These are phyloP conservation scores for Ephialtes manifestator DNA, from an alignment of 2,888 invertebrate species.

Conservation along the genomic window DNA sequence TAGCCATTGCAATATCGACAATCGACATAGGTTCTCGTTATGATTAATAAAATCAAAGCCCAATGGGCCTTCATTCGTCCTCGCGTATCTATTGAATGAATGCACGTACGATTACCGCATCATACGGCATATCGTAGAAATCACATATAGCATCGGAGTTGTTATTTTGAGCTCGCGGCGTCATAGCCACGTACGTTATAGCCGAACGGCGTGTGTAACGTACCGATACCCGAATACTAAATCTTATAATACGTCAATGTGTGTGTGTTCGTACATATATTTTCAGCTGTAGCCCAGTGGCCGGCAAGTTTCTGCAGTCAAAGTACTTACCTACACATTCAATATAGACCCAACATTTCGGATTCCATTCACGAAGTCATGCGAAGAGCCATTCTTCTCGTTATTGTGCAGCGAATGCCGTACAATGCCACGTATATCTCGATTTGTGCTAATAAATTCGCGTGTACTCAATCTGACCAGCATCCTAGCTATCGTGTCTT, in stretches of 20 bases:
- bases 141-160: constrained; percentile 42
- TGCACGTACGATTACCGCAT: constrained; percentile 69
- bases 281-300: constrained; percentile 1
- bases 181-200: constrained; percentile 62
- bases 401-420: constrained; percentile 32
- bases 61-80: constrained; percentile 34
- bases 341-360: constrained; percentile 24
- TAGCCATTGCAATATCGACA: not conserved
- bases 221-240: constrained; percentile 67
- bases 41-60: constrained; percentile 36
- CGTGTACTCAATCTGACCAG: constrained; percentile 79
- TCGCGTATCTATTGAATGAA: constrained; percentile 61
- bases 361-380: constrained; percentile 58
- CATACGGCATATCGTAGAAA: constrained; percentile 41
- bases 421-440: constrained; percentile 37
- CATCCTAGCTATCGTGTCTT: constrained; percentile 73
- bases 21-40: not conserved
- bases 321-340: not conserved
- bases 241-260: constrained; percentile 25
- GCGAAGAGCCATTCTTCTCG: constrained; percentile 52
- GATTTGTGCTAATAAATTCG: constrained; percentile 81
- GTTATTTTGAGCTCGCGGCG: constrained; percentile 63
- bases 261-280: constrained; percentile 38
- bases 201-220: constrained; percentile 42
- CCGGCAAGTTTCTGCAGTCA: constrained; percentile 9